Evolutionary conservation across 2,888 invertebrate species (phyloP), one percentile per base, ranked within the genome.

Genomic region (Parasteatoda lunata): DNA sequence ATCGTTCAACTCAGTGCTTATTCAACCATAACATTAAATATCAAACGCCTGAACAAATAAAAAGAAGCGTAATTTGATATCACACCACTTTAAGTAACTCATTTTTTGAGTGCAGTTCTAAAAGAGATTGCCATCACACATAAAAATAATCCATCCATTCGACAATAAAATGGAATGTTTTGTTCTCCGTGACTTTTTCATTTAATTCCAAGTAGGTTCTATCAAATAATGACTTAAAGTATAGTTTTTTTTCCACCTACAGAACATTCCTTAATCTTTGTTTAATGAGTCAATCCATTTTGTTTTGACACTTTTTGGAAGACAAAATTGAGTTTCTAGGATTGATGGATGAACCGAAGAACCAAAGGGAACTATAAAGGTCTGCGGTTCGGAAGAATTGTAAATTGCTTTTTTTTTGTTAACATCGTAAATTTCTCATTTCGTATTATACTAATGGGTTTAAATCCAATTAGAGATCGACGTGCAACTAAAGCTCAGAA

Each of bases 261-360:
- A 51, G 68, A 54, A 47, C 59, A 48, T 52, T 77, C 54, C 15
- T 52, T 77, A 77, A 77, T 77, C 77, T 77, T 45, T 69, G 69
- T 77, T 77, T 77, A 77, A 69, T 69, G 77, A 77, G 68, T 52
- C 77, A 77, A 77, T 77, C 77, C 68, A 77, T 77, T 77, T 77
- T 77, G 45, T 47, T 52, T 15, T 66, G 66, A 77, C 77, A 77
- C 77, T 69, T 77, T n/a, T 9, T 15, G 30, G 49, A 51, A 8
- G 7, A 47, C 52, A 77, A 77, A 77, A 68, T 77, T 66, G 52
- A 77, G 68, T 77, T 77, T 77, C 52, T 52, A 54, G 54, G 47
- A 77, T 52, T 77, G 52, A 69, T 69, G 68, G 9, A 30, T 30
- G 30, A 30, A 30, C 30, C 1, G 30, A 69, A 13, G 65, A 65